Evolutionary conservation across 2,797 vertebrate genomes (phyloP).

Genomic region (Paedocypris micromegethes): DNA sequence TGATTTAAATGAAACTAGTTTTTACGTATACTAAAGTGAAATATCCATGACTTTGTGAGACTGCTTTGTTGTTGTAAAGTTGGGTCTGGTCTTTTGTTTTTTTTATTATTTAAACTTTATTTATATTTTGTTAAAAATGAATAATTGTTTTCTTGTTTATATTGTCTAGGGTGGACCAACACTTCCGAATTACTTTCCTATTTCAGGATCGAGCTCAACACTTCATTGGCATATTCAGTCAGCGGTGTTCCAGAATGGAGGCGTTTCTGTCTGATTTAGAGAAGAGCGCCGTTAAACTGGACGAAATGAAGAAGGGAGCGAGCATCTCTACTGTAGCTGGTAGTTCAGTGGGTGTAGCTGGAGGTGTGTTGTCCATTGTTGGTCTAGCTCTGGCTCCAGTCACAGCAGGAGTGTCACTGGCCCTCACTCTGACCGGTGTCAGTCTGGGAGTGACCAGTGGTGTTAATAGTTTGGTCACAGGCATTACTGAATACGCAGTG

Average conservation of each 20-base stretch:
- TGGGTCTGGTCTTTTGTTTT: not conserved
- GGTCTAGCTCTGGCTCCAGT: slow-evolving; percentile 64
- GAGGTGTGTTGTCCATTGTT: slow-evolving; percentile 60
- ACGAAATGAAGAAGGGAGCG: slow-evolving; percentile 61
- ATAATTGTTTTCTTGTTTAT: not conserved
- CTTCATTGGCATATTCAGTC: slow-evolving; percentile 54
- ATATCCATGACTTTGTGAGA: too few relatives aligned
- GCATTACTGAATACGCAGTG: slow-evolving; percentile 54
- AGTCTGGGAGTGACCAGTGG: slow-evolving; percentile 61
- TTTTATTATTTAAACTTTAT: not conserved
- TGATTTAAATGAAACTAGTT: too few relatives aligned
- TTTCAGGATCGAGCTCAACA: slow-evolving; percentile 41
- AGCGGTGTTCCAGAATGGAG: slow-evolving; percentile 49
- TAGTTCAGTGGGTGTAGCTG: slow-evolving; percentile 61
- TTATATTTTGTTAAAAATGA: too few relatives aligned
- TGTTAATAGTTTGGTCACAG: slow-evolving; percentile 53
- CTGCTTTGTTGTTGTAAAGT: too few relatives aligned
- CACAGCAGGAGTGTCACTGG: slow-evolving; percentile 58
- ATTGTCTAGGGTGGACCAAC: slow-evolving; percentile 52
- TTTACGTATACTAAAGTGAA: too few relatives aligned
- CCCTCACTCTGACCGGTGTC: slow-evolving; percentile 53
- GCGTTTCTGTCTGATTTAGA: slow-evolving; percentile 58
- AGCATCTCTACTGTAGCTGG: slow-evolving; percentile 66
- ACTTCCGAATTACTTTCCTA: slow-evolving; percentile 55
- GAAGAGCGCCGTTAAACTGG: slow-evolving; percentile 55